phyloP scores from a whole-genome alignment of 2,888 invertebrate species.

The Drosophila infuscata region DNA sequence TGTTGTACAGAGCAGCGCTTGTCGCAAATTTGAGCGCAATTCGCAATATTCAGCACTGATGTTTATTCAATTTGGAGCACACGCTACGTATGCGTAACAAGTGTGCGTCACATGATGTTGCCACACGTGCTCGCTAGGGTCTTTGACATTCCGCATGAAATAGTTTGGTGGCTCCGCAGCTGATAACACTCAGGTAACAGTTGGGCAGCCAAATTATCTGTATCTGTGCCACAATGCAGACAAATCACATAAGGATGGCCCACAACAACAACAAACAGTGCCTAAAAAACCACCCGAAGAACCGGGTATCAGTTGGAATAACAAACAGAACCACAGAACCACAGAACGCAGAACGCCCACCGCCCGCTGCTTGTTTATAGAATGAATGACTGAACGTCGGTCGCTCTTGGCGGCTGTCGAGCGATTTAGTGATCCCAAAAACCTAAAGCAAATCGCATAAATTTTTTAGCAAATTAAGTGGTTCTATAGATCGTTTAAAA shows the following conservation, averaged over 20 bases:
- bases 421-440: constrained; percentile 37
- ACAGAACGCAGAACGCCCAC: neutral
- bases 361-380: constrained; percentile 47
- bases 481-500: constrained; percentile 31
- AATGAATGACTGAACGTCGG: constrained; percentile 18
- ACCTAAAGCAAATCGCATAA: constrained; percentile 36
- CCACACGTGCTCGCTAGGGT: constrained; percentile 61
- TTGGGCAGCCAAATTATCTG: constrained; percentile 4
- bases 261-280: constrained; percentile 27
- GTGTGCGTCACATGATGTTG: constrained; percentile 55
- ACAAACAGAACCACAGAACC: constrained; percentile 28
- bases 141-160: constrained; percentile 42
- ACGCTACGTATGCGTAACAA: constrained; percentile 31
- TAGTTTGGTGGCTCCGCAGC: neutral
- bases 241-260: constrained; percentile 21
- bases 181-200: neutral
- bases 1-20: constrained; percentile 1
- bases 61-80: constrained; percentile 36
- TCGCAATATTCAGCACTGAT: constrained; percentile 25
- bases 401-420: constrained; percentile 36
- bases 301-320: constrained; percentile 2
- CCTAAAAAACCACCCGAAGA: constrained; percentile 1
- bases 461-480: constrained; percentile 51
- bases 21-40: constrained; percentile 38
- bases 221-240: constrained; percentile 15